These are phyloP conservation scores for Ips nitidus DNA, from an alignment of 1,140 invertebrate species.

Conservation along the genomic window DNA sequence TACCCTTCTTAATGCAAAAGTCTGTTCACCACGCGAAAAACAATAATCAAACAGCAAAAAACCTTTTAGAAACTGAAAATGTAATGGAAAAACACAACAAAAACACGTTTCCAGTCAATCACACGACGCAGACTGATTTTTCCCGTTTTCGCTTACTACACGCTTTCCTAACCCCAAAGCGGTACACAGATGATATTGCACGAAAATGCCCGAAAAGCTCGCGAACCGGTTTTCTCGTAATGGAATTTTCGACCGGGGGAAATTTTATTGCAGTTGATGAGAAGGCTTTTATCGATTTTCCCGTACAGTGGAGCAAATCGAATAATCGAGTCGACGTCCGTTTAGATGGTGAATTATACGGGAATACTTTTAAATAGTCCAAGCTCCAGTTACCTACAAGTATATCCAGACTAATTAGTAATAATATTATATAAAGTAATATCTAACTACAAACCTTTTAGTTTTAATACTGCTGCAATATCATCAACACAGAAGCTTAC, in stretches of 20 bases:
- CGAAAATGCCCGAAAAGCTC: constrained; percentile 17
- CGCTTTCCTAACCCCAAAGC: constrained; percentile 13
- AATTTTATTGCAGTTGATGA: constrained; percentile 11
- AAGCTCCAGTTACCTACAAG: too few relatives aligned
- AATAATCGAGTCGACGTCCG: background rate
- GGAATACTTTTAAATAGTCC: too few relatives aligned
- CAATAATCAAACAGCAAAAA: too few relatives aligned
- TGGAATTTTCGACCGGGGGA: constrained; percentile 16
- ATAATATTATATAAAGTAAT: too few relatives aligned
- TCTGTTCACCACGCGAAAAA: too few relatives aligned
- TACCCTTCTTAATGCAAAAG: too few relatives aligned
- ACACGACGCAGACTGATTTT: background rate
- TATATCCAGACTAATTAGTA: too few relatives aligned
- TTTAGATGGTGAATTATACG: too few relatives aligned
- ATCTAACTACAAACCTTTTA: too few relatives aligned
- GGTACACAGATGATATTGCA: constrained; percentile 6
- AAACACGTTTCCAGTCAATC: background rate
- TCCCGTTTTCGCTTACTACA: constrained; percentile 1
- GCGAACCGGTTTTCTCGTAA: constrained; percentile 23
- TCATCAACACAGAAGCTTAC: too few relatives aligned
- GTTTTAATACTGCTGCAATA: too few relatives aligned
- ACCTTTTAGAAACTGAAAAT: background rate
- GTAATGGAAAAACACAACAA: constrained; percentile 12
- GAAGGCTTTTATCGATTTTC: constrained; percentile 20
- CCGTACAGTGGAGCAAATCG: constrained; percentile 2